A percentile compares a stretch with the other conserved stretches of the same genome.
phyloP scores from a whole-genome alignment of 2,113 vertebrate genomes.

The Aspiorhynchus laticeps region DNA sequence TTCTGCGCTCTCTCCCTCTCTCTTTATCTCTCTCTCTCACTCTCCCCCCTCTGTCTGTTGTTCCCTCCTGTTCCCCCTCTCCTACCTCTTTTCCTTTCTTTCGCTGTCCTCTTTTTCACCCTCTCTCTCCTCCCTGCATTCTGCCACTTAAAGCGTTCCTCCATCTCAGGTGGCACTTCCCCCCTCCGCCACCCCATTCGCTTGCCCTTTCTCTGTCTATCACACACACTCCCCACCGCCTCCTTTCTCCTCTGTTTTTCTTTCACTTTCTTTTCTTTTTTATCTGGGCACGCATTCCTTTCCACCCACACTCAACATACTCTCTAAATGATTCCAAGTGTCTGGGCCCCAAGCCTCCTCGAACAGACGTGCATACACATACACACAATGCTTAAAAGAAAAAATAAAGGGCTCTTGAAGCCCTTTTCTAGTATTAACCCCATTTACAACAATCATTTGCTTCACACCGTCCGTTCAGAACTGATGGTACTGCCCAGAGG shows the following conservation, averaged over 20 bases:
- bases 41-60: conserved; percentile 65
- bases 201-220: conserved; percentile 69
- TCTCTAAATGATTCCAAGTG: conserved; percentile 83
- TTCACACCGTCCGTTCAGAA: background rate
- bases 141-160: conserved; percentile 55
- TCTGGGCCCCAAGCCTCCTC: conserved; percentile 73
- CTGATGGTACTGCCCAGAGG: background rate
- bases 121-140: conserved; percentile 40
- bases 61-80: conserved; percentile 57
- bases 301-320: conserved; percentile 80
- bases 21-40: conserved; percentile 57
- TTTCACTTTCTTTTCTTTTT: conserved; percentile 78
- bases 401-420: background rate
- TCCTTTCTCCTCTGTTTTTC: conserved; percentile 75
- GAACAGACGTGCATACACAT: conserved; percentile 39
- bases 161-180: conserved; percentile 66
- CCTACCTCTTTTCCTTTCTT: conserved; percentile 40
- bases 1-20: conserved; percentile 52
- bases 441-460: conserved; percentile 6
- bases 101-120: conserved; percentile 50
- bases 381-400: conserved; percentile 28
- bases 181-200: conserved; percentile 28
- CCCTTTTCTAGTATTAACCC: conserved; percentile 17
- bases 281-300: conserved; percentile 81
- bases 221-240: conserved; percentile 68